phyloP scores from a whole-genome alignment of 2,797 vertebrate genomes.

The Nasua narica region DNA sequence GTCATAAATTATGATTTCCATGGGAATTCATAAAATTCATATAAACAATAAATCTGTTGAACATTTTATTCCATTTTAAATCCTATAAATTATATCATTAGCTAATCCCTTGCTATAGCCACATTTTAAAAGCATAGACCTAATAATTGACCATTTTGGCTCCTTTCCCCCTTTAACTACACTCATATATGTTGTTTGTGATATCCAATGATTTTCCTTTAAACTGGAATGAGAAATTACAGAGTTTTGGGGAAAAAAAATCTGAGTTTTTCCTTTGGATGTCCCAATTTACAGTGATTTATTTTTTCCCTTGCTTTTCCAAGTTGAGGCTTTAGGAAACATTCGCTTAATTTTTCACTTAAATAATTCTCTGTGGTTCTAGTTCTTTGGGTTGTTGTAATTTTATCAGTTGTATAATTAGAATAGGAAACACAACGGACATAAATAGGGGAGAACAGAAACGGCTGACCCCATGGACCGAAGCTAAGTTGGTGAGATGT shows the following conservation, averaged over 20 bases:
- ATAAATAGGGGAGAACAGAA: neutral
- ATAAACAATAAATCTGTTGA: neutral
- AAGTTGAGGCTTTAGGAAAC: neutral
- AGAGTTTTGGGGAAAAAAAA: neutral
- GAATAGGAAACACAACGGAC: neutral
- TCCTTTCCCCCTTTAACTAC: neutral
- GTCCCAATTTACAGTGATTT: neutral
- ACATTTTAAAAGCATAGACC: neutral
- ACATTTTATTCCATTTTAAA: neutral
- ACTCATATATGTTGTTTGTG: neutral
- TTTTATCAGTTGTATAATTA: neutral
- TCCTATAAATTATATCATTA: neutral
- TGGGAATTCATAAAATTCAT: neutral
- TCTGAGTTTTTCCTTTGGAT: neutral
- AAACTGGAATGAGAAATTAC: neutral
- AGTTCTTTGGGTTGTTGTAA: neutral
- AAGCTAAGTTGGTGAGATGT: no score
- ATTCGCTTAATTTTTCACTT: neutral
- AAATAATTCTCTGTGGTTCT: neutral
- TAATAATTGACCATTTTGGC: neutral
- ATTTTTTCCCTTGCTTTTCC: neutral
- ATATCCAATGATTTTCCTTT: neutral
- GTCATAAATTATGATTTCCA: neutral
- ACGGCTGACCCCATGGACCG: neutral
- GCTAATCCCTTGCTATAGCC: neutral